Evolutionary conservation across 2,888 invertebrate genomes (phyloP).

Genomic region (Nasonovia ribisnigri): DNA sequence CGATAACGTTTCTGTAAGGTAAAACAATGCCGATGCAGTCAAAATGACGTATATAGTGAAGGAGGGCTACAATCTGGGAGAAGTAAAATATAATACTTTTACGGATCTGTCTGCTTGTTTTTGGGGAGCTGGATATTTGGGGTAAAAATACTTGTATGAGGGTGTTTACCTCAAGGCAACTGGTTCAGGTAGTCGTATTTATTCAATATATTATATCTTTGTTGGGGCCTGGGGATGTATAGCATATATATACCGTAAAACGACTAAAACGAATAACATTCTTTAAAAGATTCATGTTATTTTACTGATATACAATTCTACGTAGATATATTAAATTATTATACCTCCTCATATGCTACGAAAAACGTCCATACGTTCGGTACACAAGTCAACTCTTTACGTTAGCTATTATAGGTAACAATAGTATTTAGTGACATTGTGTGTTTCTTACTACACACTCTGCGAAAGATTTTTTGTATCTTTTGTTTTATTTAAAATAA

Average conservation of each 20-base stretch:
- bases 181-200: background rate
- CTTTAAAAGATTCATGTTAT: background rate
- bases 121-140: background rate
- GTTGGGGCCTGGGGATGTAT: too few species aligned
- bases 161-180: background rate
- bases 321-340: background rate
- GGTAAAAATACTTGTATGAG: background rate
- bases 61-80: background rate
- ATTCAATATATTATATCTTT: background rate
- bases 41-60: background rate
- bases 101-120: background rate
- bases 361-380: background rate
- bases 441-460: background rate
- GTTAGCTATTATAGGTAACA: too few species aligned
- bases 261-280: background rate
- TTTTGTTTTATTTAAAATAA: background rate
- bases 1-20: slow-evolving; percentile 23
- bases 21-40: background rate
- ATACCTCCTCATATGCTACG: background rate
- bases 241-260: background rate
- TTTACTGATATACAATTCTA: background rate
- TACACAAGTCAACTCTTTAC: background rate
- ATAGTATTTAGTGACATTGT: background rate
- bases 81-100: background rate
- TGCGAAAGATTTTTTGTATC: background rate